Conservation (phyloP, 1,140 invertebrate species). For the Listronotus oregonensis region DNA sequence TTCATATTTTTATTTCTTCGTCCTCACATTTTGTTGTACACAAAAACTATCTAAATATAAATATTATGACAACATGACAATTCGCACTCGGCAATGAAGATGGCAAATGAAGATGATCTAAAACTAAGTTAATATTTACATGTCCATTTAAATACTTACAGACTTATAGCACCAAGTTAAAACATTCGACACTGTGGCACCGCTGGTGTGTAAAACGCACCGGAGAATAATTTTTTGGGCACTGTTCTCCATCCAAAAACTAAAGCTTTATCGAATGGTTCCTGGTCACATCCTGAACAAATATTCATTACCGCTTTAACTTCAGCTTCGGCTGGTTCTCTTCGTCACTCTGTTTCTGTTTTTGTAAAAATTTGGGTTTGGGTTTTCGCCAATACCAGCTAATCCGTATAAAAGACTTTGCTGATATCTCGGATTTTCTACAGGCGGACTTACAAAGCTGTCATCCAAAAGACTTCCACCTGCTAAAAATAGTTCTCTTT, state of each 20-base stretch:
- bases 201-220: conserved; percentile 70
- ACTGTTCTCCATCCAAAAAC: conserved; percentile 75
- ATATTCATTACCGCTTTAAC: conserved; percentile 77
- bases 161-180: conserved; percentile 55
- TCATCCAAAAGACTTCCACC: conserved; percentile 72
- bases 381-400: conserved; percentile 68
- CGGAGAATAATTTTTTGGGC: conserved; percentile 74
- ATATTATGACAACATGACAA: conserved; percentile 36
- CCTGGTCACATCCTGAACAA: conserved; percentile 72
- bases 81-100: conserved; percentile 18
- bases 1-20: too few relatives aligned
- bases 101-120: conserved; percentile 30
- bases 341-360: conserved; percentile 66
- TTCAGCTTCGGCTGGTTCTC: conserved; percentile 82
- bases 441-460: conserved; percentile 54
- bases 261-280: conserved; percentile 78
- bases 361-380: conserved; percentile 60
- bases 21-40: background rate
- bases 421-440: conserved; percentile 51
- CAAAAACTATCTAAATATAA: conserved; percentile 33
- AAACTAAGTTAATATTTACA: conserved; percentile 20
- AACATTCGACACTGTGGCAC: conserved; percentile 71
- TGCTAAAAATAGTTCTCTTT: conserved; percentile 66
- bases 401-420: conserved; percentile 64
- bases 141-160: background rate